A percentile compares a stretch with the other conserved stretches of the same genome.
These are phyloP conservation scores for Upupa epops DNA, from an alignment of 2,113 vertebrate genomes.

Conservation along the genomic window DNA sequence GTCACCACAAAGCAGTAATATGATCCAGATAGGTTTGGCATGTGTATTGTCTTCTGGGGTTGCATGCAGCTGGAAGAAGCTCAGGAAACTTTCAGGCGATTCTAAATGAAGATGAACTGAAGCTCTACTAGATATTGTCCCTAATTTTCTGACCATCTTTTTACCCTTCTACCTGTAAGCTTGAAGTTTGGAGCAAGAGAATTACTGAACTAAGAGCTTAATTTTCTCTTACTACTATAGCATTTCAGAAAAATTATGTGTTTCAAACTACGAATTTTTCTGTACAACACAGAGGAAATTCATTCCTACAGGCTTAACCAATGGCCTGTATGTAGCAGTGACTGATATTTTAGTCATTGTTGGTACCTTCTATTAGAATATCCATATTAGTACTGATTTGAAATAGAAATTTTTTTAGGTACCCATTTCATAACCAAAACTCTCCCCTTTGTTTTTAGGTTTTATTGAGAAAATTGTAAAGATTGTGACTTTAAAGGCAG, in stretches of 20 bases:
- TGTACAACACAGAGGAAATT: background rate
- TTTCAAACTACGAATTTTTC: background rate
- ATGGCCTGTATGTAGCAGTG: background rate
- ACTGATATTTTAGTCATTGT: background rate
- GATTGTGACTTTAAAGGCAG: background rate
- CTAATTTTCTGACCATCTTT: background rate
- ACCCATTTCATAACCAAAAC: background rate
- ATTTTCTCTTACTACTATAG: background rate
- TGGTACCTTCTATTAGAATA: background rate
- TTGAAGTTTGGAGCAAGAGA: background rate
- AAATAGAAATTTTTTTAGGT: background rate
- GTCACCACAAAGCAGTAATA: background rate
- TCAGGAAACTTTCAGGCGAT: background rate
- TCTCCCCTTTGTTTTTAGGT: background rate
- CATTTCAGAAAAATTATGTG: background rate
- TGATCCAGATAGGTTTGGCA: background rate
- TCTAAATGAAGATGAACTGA: background rate
- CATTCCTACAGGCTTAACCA: background rate
- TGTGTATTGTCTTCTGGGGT: background rate
- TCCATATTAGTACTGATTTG: background rate
- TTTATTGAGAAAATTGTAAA: conserved; percentile 34
- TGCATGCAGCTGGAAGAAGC: background rate
- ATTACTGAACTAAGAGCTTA: background rate
- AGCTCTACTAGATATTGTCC: background rate
- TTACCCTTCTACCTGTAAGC: background rate